phyloP scores from a whole-genome alignment of 2,113 vertebrate species.

The Saimiri boliviensis region DNA sequence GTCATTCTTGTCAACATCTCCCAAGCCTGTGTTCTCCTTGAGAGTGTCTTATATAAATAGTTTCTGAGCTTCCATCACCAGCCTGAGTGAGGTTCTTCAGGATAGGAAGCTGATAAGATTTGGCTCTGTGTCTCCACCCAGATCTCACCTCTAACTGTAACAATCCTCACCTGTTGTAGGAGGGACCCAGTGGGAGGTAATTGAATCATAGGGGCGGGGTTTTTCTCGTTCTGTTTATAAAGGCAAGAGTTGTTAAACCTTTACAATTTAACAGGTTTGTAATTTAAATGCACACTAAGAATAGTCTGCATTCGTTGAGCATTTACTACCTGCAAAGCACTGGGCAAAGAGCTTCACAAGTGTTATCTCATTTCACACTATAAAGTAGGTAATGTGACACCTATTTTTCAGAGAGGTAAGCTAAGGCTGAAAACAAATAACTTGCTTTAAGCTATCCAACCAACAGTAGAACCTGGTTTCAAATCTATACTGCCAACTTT shows the following conservation, averaged over 20 bases:
- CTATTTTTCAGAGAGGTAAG: not conserved
- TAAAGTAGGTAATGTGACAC: not conserved
- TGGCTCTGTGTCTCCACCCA: no score
- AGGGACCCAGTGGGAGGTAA: no score
- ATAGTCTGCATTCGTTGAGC: not conserved
- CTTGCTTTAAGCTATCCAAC: not conserved
- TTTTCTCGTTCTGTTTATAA: no score
- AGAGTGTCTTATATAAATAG: not conserved
- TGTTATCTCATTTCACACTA: not conserved
- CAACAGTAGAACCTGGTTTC: not conserved
- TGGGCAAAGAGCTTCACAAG: not conserved
- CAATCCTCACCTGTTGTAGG: no score
- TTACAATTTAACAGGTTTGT: no score
- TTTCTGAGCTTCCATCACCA: not conserved
- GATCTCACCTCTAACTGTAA: no score
- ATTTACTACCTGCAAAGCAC: not conserved
- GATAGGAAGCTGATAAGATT: not conserved
- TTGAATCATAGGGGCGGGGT: no score
- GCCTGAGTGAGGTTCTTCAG: not conserved
- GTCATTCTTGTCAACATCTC: not conserved
- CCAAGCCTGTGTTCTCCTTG: no score
- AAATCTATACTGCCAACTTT: not conserved
- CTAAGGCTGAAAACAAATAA: not conserved
- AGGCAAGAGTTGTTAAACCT: no score
- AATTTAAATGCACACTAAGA: not conserved